These are phyloP conservation scores for Wiebesia pumilae DNA, from an alignment of 1,140 invertebrate species.

Conservation along the genomic window DNA sequence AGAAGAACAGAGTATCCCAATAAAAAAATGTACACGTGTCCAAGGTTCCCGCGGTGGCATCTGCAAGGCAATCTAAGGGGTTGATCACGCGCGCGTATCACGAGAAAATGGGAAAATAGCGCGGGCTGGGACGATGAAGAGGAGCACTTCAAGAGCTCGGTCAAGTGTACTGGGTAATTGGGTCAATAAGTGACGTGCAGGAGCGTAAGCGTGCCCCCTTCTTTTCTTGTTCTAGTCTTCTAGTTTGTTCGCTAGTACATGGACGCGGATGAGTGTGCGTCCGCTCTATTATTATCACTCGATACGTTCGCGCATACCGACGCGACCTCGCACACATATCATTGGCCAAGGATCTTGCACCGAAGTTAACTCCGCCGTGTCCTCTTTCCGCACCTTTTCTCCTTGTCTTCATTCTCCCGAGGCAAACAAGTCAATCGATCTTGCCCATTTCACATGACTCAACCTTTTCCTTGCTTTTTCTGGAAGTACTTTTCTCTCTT, in stretches of 20 bases:
- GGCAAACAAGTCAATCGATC: too few species aligned
- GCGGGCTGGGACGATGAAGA: slow-evolving; percentile 25
- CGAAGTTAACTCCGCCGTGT: too few species aligned
- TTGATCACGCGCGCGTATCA: background rate
- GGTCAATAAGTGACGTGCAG: slow-evolving; percentile 70
- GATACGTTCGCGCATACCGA: background rate
- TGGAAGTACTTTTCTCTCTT: too few species aligned
- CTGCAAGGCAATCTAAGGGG: slow-evolving; percentile 21
- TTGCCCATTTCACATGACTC: too few species aligned
- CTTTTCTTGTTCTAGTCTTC: background rate
- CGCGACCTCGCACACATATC: background rate
- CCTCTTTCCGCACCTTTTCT: too few species aligned
- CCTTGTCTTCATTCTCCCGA: too few species aligned
- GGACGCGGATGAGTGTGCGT: slow-evolving; percentile 5
- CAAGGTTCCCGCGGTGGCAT: slow-evolving; percentile 6
- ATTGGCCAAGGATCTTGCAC: too few species aligned
- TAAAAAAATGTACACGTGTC: background rate
- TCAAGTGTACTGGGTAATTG: slow-evolving; percentile 75
- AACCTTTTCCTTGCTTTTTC: too few species aligned
- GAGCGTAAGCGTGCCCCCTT: slow-evolving; percentile 60
- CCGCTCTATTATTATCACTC: slow-evolving; percentile 41
- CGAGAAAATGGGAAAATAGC: slow-evolving; percentile 8
- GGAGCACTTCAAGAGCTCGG: slow-evolving; percentile 64
- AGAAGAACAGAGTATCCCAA: too few species aligned
- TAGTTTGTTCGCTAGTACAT: background rate